These are phyloP conservation scores for Synanthedon tipuliformis DNA, from an alignment of 2,888 invertebrate genomes.

Conservation along the genomic window DNA sequence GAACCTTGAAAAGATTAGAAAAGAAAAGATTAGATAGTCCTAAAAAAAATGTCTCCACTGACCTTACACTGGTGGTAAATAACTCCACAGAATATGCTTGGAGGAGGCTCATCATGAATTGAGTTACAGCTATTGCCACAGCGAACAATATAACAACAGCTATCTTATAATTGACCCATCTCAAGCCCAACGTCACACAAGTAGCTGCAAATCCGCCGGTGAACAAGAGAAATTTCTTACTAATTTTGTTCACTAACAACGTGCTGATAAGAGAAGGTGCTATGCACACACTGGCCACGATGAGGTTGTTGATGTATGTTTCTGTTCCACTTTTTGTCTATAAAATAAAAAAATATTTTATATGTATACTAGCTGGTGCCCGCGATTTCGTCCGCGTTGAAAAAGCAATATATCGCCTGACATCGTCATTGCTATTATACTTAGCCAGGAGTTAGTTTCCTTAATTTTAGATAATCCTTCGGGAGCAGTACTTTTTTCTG, in stretches of 20 bases:
- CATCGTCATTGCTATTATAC: too few relatives aligned
- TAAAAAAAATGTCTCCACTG: slow-evolving; percentile 1
- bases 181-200: slow-evolving; percentile 20
- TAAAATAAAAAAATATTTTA: slow-evolving; percentile 3
- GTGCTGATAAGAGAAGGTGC: slow-evolving; percentile 33
- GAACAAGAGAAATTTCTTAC: slow-evolving; percentile 34
- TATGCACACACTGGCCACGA: slow-evolving; percentile 31
- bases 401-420: too few relatives aligned
- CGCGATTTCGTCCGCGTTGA: too few relatives aligned
- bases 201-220: slow-evolving; percentile 13
- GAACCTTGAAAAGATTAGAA: too few relatives aligned
- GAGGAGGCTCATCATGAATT: slow-evolving; percentile 29
- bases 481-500: too few relatives aligned
- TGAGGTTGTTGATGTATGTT: slow-evolving; percentile 47
- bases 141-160: slow-evolving; percentile 35
- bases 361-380: too few relatives aligned
- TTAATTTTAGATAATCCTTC: too few relatives aligned
- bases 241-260: slow-evolving; percentile 35
- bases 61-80: slow-evolving; percentile 44
- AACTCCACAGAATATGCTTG: slow-evolving; percentile 35
- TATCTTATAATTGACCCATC: slow-evolving; percentile 29
- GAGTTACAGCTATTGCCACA: slow-evolving; percentile 21
- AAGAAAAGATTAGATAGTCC: too few relatives aligned
- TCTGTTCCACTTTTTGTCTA: slow-evolving; percentile 40
- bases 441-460: too few relatives aligned